A percentile compares a stretch with the other conserved stretches of the same genome.
phyloP scores from a whole-genome alignment of 2,888 invertebrate species.

The Stenotaenia linearis region DNA sequence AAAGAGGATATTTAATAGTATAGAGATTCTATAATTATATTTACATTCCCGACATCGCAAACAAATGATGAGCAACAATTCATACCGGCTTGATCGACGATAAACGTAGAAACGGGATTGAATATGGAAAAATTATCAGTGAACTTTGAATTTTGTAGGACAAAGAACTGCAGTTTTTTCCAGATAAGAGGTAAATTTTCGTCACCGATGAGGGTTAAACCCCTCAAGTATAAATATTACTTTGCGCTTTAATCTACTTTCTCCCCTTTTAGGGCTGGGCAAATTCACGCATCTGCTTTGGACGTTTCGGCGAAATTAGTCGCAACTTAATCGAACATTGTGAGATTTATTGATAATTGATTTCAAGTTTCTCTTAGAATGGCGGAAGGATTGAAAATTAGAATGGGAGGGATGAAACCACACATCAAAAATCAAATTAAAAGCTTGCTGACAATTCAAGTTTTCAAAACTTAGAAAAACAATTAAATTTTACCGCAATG shows the following conservation, averaged over 20 bases:
- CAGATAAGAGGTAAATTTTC: neutral
- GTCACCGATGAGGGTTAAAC: neutral
- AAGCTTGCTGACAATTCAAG: too few relatives aligned
- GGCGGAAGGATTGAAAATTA: neutral
- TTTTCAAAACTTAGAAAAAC: neutral
- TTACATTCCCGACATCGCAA: neutral
- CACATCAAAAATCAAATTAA: neutral
- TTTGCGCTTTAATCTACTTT: neutral
- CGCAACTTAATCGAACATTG: neutral
- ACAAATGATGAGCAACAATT: slow-evolving; percentile 2
- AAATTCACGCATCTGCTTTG: slow-evolving; percentile 12
- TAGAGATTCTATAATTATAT: slow-evolving; percentile 18
- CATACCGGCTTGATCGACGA: neutral
- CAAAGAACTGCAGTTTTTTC: neutral
- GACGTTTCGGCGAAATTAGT: slow-evolving; percentile 5
- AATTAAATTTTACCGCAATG: neutral
- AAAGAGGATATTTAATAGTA: neutral
- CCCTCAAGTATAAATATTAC: neutral
- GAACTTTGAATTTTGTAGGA: neutral
- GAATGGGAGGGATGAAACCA: neutral
- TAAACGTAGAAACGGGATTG: neutral
- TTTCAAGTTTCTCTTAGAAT: neutral
- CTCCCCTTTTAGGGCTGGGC: neutral
- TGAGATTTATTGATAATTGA: slow-evolving; percentile 20
- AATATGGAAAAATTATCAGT: neutral